Evolutionary conservation across 2,797 vertebrate genomes (phyloP).

Genomic region (Hirundo rustica): DNA sequence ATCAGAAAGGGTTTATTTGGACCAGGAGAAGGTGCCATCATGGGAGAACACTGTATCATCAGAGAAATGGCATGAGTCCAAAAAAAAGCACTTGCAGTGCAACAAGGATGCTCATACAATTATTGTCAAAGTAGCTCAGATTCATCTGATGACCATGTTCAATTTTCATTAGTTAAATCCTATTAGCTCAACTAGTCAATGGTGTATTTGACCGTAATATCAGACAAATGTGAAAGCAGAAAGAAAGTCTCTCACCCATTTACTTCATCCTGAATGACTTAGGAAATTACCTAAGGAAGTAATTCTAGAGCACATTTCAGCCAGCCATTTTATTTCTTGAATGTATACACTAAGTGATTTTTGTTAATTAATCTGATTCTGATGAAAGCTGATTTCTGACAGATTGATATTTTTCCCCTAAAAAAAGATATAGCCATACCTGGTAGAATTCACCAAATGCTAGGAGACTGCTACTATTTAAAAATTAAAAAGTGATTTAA

Average conservation of each 20-base stretch:
- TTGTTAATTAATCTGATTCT: not conserved
- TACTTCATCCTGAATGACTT: not conserved
- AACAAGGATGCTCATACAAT: not conserved
- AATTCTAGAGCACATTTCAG: not conserved
- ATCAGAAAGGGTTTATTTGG: not conserved
- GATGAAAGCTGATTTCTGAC: not conserved
- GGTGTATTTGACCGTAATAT: not conserved
- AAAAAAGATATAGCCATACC: not conserved
- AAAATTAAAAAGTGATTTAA: not conserved
- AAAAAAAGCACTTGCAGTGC: not conserved
- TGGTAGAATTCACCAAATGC: not conserved
- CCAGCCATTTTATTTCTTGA: not conserved
- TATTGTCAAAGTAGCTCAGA: not conserved
- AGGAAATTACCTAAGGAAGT: not conserved
- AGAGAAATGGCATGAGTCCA: not conserved
- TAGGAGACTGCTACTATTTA: not conserved
- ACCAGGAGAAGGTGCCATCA: not conserved
- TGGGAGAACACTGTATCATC: not conserved
- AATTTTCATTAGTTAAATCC: not conserved
- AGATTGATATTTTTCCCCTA: not conserved
- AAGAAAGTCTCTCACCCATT: not conserved
- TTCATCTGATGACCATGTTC: not conserved
- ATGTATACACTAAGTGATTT: not conserved
- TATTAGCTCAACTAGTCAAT: not conserved
- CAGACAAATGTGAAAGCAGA: not conserved